These are phyloP conservation scores for Ormia ochracea DNA, from an alignment of 2,888 invertebrate genomes.

Conservation along the genomic window DNA sequence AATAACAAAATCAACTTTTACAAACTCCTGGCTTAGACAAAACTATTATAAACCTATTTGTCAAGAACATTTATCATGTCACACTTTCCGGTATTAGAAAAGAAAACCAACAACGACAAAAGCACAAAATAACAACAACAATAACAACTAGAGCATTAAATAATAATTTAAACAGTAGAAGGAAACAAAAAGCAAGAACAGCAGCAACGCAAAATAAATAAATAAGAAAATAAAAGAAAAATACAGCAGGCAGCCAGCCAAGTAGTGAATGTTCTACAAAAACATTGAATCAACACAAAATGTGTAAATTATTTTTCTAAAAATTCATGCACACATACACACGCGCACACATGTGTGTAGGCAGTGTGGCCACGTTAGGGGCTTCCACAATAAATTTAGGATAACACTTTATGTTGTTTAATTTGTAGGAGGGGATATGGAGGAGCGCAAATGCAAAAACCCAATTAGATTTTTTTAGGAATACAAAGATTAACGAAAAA, in stretches of 20 bases:
- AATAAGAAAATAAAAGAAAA: not conserved
- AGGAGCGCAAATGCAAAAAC: no score
- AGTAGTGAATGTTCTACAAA: conserved; percentile 21
- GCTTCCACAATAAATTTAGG: no score
- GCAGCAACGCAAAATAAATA: conserved; percentile 2
- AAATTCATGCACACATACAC: not conserved
- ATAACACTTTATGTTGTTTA: no score
- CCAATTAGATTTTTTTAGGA: no score
- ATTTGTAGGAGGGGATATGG: no score
- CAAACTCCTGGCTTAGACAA: conserved; percentile 58
- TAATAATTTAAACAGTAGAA: conserved; percentile 25
- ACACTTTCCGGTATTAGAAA: conserved; percentile 42
- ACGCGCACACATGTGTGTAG: not conserved
- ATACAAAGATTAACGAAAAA: no score
- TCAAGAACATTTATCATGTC: conserved; percentile 60
- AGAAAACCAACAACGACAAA: not conserved
- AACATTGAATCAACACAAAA: conserved; percentile 40
- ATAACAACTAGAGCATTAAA: conserved; percentile 5
- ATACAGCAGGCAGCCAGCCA: conserved; percentile 20
- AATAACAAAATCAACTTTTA: conserved; percentile 38
- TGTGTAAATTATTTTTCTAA: conserved; percentile 29
- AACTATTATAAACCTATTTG: conserved; percentile 62
- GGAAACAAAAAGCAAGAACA: not conserved
- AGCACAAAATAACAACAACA: not conserved
- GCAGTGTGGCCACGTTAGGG: no score